Percentiles rank a stretch among this genome's conserved stretches.
phyloP scores from a whole-genome alignment of 2,888 invertebrate species.

The Tipula lateralis region DNA sequence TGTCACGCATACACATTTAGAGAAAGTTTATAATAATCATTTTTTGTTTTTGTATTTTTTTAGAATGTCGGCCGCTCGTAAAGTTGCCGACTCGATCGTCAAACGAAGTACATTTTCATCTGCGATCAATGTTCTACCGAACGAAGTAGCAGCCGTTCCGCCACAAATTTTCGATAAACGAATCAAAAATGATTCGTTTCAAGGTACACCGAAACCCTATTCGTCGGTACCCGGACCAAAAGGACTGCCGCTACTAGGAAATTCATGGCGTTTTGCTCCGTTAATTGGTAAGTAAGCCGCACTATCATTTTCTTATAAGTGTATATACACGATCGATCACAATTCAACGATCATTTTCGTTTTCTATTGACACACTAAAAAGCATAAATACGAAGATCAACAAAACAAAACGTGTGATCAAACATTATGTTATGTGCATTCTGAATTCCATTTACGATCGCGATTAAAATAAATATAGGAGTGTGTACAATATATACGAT shows the following conservation, averaged over 20 bases:
- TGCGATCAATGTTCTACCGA: constrained; percentile 37
- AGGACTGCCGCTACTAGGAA: constrained; percentile 68
- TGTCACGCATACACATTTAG: not conserved
- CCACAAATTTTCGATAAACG: not conserved
- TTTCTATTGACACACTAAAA: constrained; percentile 5
- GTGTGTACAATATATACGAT: not conserved
- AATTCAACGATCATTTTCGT: not conserved
- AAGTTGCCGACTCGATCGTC: constrained; percentile 33
- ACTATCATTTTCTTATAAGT: too few relatives aligned
- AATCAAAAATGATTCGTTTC: not conserved
- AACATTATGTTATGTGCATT: not conserved
- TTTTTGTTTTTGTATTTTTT: not conserved
- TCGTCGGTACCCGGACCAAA: constrained; percentile 68
- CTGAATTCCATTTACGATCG: not conserved
- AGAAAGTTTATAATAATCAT: not conserved
- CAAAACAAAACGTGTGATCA: not conserved
- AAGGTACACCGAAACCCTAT: constrained; percentile 51
- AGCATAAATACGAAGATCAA: not conserved
- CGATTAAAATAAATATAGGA: not conserved
- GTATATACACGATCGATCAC: not conserved
- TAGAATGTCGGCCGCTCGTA: not conserved
- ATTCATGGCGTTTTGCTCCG: constrained; percentile 75
- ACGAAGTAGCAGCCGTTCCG: constrained; percentile 37
- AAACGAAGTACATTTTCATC: constrained; percentile 44
- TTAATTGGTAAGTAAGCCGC: constrained; percentile 53